Conservation (phyloP, 2,797 vertebrate genomes). For the Pithecia hirsuta region DNA sequence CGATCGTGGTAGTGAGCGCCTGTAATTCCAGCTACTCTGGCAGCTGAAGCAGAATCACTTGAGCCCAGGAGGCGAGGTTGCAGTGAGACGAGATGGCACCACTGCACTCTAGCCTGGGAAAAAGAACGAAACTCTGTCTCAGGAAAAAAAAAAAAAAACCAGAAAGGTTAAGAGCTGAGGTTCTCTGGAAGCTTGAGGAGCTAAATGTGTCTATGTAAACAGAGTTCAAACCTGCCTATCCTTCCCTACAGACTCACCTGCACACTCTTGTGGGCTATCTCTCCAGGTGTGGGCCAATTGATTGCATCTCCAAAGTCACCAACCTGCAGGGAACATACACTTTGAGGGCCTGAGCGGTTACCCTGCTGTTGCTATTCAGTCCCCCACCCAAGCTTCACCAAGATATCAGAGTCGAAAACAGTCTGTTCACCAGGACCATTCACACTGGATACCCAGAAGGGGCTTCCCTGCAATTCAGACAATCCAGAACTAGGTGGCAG, state of each 20-base stretch:
- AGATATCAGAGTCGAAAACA: not conserved
- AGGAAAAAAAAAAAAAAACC: no score
- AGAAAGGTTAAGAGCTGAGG: not conserved
- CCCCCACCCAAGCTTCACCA: not conserved
- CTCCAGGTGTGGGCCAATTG: slow-evolving; percentile 98
- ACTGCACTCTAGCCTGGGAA: not conserved
- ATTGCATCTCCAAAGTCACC: slow-evolving; percentile 98
- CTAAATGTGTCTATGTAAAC: not conserved
- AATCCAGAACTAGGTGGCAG: not conserved
- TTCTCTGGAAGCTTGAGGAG: not conserved
- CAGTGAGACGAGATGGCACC: not conserved
- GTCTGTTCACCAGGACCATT: not conserved
- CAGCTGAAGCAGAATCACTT: not conserved
- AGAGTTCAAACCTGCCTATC: not conserved
- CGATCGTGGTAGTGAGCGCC: not conserved
- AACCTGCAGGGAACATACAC: slow-evolving; percentile 86
- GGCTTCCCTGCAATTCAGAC: not conserved
- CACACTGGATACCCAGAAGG: not conserved
- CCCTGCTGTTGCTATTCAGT: not conserved
- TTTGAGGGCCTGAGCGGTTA: not conserved
- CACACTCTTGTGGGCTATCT: slow-evolving; percentile 96
- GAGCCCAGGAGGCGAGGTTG: not conserved
- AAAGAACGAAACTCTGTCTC: not conserved
- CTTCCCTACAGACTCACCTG: slow-evolving; percentile 87
- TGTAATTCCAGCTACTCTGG: not conserved